Percentiles rank a stretch among this genome's conserved stretches.
Evolutionary conservation across 2,113 vertebrate species (phyloP).

Genomic region (Polypterus senegalus): DNA sequence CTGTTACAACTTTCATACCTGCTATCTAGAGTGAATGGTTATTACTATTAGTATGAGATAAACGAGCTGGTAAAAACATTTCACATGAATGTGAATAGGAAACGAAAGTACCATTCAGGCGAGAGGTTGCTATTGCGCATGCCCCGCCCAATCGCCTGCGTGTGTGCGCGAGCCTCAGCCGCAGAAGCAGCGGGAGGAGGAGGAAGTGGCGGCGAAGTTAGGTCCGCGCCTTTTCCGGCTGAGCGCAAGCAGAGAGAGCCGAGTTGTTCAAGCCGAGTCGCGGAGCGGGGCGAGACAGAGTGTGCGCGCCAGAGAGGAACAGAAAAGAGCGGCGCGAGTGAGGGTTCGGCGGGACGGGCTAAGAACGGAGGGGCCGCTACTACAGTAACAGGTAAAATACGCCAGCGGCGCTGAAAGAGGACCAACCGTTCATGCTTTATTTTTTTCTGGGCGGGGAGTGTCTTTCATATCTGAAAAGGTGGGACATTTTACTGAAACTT

Average conservation of each 20-base stretch:
- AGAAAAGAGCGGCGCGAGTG: conserved; percentile 27
- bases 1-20: background rate
- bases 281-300: conserved; percentile 33
- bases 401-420: background rate
- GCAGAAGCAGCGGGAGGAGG: conserved; percentile 6
- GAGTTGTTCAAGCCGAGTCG: conserved; percentile 20
- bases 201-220: conserved; percentile 48
- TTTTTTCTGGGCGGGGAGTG: background rate
- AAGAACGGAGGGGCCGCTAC: conserved; percentile 31
- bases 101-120: no score
- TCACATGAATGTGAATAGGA: no score
- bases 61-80: no score
- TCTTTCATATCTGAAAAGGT: background rate
- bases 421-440: background rate
- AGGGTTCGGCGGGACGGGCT: conserved; percentile 27
- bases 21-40: no score
- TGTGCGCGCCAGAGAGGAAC: conserved; percentile 28
- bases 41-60: no score
- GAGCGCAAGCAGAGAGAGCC: conserved; percentile 31
- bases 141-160: conserved; percentile 35
- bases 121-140: conserved; percentile 23
- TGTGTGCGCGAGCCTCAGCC: conserved; percentile 9
- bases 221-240: conserved; percentile 62
- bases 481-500: conserved; percentile 3
- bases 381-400: conserved; percentile 26